A percentile compares a stretch with the other conserved stretches of the same genome.
Evolutionary conservation across 2,888 invertebrate species (phyloP).

Genomic region (Macropis europaea): DNA sequence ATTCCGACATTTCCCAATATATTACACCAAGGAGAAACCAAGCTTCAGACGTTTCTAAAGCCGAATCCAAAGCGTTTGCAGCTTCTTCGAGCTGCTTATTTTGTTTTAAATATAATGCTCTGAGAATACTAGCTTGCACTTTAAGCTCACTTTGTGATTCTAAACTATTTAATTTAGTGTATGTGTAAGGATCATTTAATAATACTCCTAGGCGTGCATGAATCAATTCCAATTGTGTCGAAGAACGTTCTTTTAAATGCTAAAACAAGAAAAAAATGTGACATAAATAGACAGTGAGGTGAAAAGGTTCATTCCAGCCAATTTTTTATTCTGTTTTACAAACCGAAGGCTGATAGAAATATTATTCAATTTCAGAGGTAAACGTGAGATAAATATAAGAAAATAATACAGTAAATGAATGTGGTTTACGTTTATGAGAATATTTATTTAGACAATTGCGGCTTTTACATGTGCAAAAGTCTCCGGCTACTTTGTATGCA

Average conservation of each 20-base stretch:
- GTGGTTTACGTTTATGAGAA: too few relatives aligned
- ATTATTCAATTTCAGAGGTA: too few relatives aligned
- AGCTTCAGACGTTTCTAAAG: conserved; percentile 80
- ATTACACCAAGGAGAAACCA: conserved; percentile 84
- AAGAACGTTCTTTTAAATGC: conserved; percentile 39
- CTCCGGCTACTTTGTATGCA: too few relatives aligned
- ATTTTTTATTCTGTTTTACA: too few relatives aligned
- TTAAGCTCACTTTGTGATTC: conserved; percentile 35
- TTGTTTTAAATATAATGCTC: conserved; percentile 81
- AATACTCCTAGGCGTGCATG: conserved; percentile 78
- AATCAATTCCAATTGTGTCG: conserved; percentile 61
- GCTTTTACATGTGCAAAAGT: too few relatives aligned
- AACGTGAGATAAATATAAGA: too few relatives aligned
- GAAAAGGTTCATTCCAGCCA: too few relatives aligned
- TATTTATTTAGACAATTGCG: too few relatives aligned
- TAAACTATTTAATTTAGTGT: conserved; percentile 56
- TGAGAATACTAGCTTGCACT: conserved; percentile 77
- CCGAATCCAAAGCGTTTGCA: conserved; percentile 80
- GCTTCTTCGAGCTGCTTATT: conserved; percentile 82
- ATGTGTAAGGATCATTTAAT: conserved; percentile 74
- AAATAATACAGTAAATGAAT: too few relatives aligned
- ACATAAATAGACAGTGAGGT: too few relatives aligned
- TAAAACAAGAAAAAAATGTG: conserved; percentile 26
- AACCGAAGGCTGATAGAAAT: too few relatives aligned
- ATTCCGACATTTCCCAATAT: conserved; percentile 83